These are phyloP conservation scores for Ascidia mentula DNA, from an alignment of 23 tunicate species.

Conservation along the genomic window DNA sequence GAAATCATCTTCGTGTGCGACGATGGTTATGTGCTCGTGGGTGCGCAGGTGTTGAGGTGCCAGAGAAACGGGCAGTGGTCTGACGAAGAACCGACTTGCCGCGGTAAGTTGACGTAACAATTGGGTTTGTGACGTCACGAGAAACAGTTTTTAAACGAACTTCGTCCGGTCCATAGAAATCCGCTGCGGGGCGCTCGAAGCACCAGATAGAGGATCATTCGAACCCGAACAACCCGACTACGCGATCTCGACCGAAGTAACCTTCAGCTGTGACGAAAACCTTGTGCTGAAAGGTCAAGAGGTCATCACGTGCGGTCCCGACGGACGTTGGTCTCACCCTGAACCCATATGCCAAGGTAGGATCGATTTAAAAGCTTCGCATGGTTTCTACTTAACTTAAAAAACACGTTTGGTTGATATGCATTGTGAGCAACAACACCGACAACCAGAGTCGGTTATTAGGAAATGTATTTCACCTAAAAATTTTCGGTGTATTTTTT, in stretches of 20 bases:
- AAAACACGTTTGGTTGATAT: no score
- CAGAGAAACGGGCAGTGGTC: conserved; percentile 21
- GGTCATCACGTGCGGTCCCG: not conserved
- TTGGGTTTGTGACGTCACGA: no score
- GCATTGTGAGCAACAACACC: no score
- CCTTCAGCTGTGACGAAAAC: not conserved
- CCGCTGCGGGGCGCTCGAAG: not conserved
- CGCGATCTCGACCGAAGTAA: not conserved
- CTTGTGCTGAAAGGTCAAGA: not conserved
- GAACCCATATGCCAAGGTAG: not conserved
- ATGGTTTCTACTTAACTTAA: no score
- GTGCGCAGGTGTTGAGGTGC: not conserved
- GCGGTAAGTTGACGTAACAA: no score
- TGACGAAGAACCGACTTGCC: conserved; percentile 13
- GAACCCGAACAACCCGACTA: not conserved
- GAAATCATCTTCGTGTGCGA: conserved; percentile 13
- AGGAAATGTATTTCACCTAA: no score
- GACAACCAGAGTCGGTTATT: no score
- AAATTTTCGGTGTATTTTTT: no score
- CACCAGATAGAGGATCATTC: not conserved
- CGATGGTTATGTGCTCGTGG: conserved; percentile 31
- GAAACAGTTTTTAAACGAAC: no score
- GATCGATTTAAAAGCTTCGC: no score
- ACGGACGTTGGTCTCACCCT: not conserved
- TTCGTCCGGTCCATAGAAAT: not conserved